These are phyloP conservation scores for Paramacrobiotus metropolitanus DNA, from an alignment of 1,140 invertebrate genomes.

Conservation along the genomic window DNA sequence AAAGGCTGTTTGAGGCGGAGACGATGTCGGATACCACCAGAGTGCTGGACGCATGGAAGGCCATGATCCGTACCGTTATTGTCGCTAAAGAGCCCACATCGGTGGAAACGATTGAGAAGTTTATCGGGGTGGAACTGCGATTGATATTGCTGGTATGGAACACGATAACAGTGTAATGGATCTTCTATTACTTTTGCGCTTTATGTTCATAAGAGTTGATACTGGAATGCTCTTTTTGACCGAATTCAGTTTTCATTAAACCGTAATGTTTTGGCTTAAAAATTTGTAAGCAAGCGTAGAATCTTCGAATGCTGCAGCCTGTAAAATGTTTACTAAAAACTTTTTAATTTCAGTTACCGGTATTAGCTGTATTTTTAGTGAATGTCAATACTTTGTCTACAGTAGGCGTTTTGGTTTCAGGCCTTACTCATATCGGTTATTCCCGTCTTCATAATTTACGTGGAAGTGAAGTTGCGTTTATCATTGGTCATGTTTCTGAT, in stretches of 20 bases:
- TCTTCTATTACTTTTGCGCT: not conserved
- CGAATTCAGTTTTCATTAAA: too few relatives aligned
- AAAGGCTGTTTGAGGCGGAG: not conserved
- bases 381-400: too few relatives aligned
- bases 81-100: not conserved
- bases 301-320: too few relatives aligned
- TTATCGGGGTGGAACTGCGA: not conserved
- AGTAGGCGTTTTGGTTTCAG: too few relatives aligned
- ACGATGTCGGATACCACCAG: too few relatives aligned
- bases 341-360: too few relatives aligned
- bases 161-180: not conserved
- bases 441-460: not conserved
- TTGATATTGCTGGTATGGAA: conserved; percentile 1
- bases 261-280: too few relatives aligned
- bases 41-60: not conserved
- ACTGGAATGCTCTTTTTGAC: too few relatives aligned
- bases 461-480: not conserved
- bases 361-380: too few relatives aligned
- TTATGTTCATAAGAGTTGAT: not conserved
- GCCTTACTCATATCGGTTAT: not conserved
- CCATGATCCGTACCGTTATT: not conserved
- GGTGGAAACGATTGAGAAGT: not conserved
- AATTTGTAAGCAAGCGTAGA: too few relatives aligned
- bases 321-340: too few relatives aligned
- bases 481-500: not conserved